Conservation (phyloP, 1,140 invertebrate genomes). For the Eriocheir sinensis region DNA sequence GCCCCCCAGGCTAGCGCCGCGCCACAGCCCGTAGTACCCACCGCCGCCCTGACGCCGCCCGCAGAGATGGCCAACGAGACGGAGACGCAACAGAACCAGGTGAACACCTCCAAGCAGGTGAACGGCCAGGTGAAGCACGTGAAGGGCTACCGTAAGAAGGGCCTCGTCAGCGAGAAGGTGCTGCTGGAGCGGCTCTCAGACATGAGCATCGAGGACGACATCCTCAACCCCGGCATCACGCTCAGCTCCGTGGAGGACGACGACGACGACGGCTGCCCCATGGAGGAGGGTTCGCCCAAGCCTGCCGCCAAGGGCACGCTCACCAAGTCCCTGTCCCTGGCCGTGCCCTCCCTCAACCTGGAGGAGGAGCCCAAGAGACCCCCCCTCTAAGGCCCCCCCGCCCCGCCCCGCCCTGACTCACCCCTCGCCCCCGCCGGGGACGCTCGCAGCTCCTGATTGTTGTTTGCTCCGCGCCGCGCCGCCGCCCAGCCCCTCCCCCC, state of each 20-base stretch:
- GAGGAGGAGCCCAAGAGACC: constrained; percentile 78
- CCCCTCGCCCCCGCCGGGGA: not conserved
- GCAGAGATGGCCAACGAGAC: constrained; percentile 77
- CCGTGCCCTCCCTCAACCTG: constrained; percentile 77
- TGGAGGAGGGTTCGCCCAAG: constrained; percentile 74
- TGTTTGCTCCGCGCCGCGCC: constrained; percentile 25
- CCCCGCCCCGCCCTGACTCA: constrained; percentile 20
- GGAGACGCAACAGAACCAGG: constrained; percentile 69
- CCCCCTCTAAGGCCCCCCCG: constrained; percentile 73
- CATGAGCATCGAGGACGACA: constrained; percentile 79
- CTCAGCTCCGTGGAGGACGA: constrained; percentile 78
- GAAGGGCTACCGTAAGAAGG: constrained; percentile 79
- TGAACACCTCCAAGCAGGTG: constrained; percentile 63
- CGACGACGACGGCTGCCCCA: constrained; percentile 73
- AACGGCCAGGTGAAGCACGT: constrained; percentile 70
- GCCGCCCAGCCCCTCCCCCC: not conserved
- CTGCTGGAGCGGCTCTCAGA: constrained; percentile 78
- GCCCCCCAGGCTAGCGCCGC: not conserved
- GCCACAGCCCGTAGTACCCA: not conserved
- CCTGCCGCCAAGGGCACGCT: constrained; percentile 73
- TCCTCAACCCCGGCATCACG: constrained; percentile 78
- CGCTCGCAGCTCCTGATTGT: constrained; percentile 49
- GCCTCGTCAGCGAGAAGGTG: constrained; percentile 78
- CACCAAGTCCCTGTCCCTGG: constrained; percentile 76
- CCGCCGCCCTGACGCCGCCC: constrained; percentile 65